Evolutionary conservation across 2,113 vertebrate genomes (phyloP).

Genomic region (Epinephelus fuscoguttatus): DNA sequence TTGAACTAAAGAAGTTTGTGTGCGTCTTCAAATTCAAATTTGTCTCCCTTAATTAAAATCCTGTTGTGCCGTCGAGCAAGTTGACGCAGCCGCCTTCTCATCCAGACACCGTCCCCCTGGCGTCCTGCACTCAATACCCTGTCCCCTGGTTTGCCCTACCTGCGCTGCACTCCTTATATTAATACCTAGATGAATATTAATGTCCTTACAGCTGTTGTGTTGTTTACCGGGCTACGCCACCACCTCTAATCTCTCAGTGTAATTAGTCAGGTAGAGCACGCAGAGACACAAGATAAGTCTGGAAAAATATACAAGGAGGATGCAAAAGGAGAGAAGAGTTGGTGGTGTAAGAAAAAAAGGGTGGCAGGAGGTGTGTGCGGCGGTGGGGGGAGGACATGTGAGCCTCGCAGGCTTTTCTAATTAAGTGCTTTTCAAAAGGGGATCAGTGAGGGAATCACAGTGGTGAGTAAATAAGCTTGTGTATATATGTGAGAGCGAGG

Average conservation of each 20-base stretch:
- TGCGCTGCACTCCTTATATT: constrained; percentile 51
- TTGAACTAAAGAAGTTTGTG: constrained; percentile 10
- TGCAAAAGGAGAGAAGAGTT: constrained; percentile 30
- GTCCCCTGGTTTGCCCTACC: constrained; percentile 29
- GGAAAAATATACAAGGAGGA: constrained; percentile 14
- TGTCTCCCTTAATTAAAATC: constrained; percentile 56
- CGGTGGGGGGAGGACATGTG: background rate
- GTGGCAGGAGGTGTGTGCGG: constrained; percentile 10
- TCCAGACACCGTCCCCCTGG: constrained; percentile 8
- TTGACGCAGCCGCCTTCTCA: constrained; percentile 17
- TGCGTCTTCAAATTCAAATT: constrained; percentile 14
- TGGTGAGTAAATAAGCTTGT: constrained; percentile 59
- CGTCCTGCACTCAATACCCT: constrained; percentile 32
- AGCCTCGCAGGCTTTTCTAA: constrained; percentile 67
- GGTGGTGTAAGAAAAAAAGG: background rate
- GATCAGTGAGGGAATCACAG: constrained; percentile 57
- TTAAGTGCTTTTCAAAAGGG: constrained; percentile 73
- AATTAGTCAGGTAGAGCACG: constrained; percentile 62
- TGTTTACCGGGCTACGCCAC: constrained; percentile 64
- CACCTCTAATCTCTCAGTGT: constrained; percentile 65
- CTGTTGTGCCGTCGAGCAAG: background rate
- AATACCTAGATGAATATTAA: constrained; percentile 74
- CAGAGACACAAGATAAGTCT: constrained; percentile 33
- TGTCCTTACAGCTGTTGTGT: constrained; percentile 68
- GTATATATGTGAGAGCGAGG: background rate